Base-by-base conservation (phyloP, 2,888 invertebrate genomes). In the Habrosyne pyritoides region DNA sequence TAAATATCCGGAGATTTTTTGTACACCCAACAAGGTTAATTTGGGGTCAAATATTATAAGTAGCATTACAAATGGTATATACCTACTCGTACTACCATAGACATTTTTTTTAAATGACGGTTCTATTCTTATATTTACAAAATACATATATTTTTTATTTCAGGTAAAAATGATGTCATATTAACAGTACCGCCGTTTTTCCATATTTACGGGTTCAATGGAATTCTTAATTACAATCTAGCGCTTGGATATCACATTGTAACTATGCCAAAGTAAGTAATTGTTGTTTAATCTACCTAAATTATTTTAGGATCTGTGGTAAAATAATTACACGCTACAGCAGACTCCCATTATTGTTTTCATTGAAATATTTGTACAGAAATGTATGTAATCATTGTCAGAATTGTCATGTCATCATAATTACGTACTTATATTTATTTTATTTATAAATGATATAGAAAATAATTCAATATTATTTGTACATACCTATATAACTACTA, bases 141-240 rank as follows among this genome's bases (percentile, higher is more conserved):
- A n/a, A n/a, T n/a, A n/a, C n/a, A n/a, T n/a, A n/a, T n/a, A 50
- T 8, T 24, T 57, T 52, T 24, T 56, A 55, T 75, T 84, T 66
- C 86, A 92, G 93, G 91, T 22, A 83, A 90, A 71, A 90, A 93
- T 57, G 94, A 95, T 54, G 90, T 91, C 3, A 82, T 94, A 2
- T 81, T 95, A 18, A 94, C 94, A 0, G 94, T 95, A 0, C 93
- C 97, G 8, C 97, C 97, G 2, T 96, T 96, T 83, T 97, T 95
- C 86, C 97, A 97, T 80, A 96, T 96, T 60, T 97, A 95, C 79
- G 97, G 96, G 2, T 94, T 96, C 79, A 95, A 95, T 66, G 94
- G 94, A 3, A 93, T 96, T 30, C 86, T 96, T 67, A 94, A 96
- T 66, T 90, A 94, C 52, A 91, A 93, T 30, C 79, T 96, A 2